A percentile compares a stretch with the other conserved stretches of the same genome.
phyloP scores from a whole-genome alignment of 2,113 vertebrate genomes.

The Hyaena hyaena region DNA sequence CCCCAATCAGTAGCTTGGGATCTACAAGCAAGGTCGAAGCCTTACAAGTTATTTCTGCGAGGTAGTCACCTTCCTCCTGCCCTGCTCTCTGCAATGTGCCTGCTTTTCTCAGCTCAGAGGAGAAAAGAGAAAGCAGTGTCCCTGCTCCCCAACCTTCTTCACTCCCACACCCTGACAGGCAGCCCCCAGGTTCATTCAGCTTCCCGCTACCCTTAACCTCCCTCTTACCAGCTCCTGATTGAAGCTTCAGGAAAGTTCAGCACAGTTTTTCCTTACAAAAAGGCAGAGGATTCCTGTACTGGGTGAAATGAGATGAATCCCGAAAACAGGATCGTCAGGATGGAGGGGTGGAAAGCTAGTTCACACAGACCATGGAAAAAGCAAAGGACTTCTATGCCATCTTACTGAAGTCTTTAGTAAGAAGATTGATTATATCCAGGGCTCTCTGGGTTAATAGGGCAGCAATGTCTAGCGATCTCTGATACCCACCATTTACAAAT shows the following conservation, averaged over 20 bases:
- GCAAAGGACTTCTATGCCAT: neutral
- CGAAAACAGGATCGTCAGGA: constrained; percentile 34
- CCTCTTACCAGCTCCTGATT: neutral
- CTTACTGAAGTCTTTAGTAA: constrained; percentile 33
- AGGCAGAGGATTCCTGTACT: neutral
- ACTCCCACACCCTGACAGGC: neutral
- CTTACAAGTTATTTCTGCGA: neutral
- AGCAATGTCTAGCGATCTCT: neutral
- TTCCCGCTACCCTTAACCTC: neutral
- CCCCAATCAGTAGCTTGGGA: constrained; percentile 38
- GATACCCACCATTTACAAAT: constrained; percentile 9
- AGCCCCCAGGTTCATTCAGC: neutral
- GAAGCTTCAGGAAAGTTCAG: neutral
- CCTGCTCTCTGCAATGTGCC: neutral
- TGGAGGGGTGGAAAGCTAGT: neutral
- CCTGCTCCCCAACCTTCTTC: neutral
- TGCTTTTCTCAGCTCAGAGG: constrained; percentile 16
- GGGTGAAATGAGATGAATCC: constrained; percentile 23
- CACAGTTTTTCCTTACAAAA: constrained; percentile 5
- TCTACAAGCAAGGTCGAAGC: constrained; percentile 5
- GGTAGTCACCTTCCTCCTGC: neutral
- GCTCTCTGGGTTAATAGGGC: neutral
- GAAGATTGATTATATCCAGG: neutral
- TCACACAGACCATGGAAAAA: constrained; percentile 28
- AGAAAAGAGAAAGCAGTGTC: neutral